Conservation (phyloP, 30 jellyfish, hydroid and myxozoan species). For the Chrysaora quinquecirrha region DNA sequence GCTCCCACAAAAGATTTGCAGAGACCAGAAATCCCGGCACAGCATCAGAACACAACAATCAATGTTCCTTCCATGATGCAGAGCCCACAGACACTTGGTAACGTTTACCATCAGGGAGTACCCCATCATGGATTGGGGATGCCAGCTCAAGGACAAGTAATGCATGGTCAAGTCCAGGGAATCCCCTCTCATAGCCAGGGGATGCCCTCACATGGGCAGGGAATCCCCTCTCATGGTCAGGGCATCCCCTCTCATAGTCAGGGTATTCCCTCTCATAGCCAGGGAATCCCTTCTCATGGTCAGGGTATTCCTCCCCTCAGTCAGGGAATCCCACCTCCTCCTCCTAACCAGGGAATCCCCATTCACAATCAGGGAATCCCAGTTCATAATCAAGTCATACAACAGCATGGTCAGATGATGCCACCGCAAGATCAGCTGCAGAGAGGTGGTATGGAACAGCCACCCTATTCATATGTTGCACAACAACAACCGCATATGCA, state of each 20-base stretch:
- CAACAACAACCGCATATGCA: slow-evolving; percentile 49
- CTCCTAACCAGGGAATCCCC: slow-evolving; percentile 57
- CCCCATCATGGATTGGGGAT: slow-evolving; percentile 17
- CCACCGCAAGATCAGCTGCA: not conserved
- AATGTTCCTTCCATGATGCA: slow-evolving; percentile 19
- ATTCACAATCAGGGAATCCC: slow-evolving; percentile 39
- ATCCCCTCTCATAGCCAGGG: slow-evolving; percentile 32
- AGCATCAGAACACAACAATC: slow-evolving; percentile 23
- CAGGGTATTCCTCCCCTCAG: slow-evolving; percentile 45
- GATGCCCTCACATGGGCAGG: slow-evolving; percentile 13
- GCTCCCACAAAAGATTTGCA: slow-evolving; percentile 25
- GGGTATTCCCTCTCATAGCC: slow-evolving; percentile 45
- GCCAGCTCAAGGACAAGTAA: slow-evolving; percentile 3
- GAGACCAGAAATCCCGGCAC: slow-evolving; percentile 13
- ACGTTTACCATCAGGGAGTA: slow-evolving; percentile 30
- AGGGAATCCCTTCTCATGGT: slow-evolving; percentile 51
- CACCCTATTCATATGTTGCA: slow-evolving; percentile 32
- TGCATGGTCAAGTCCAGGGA: slow-evolving; percentile 8
- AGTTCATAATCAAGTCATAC: slow-evolving; percentile 22
- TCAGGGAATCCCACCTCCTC: slow-evolving; percentile 33
- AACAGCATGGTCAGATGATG: not conserved
- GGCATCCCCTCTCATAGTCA: slow-evolving; percentile 28
- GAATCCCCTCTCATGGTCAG: slow-evolving; percentile 14
- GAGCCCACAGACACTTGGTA: slow-evolving; percentile 42
- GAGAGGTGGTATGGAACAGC: slow-evolving; percentile 40